Evolutionary conservation across 2,888 invertebrate species (phyloP).

Genomic region (Belgica antarctica): DNA sequence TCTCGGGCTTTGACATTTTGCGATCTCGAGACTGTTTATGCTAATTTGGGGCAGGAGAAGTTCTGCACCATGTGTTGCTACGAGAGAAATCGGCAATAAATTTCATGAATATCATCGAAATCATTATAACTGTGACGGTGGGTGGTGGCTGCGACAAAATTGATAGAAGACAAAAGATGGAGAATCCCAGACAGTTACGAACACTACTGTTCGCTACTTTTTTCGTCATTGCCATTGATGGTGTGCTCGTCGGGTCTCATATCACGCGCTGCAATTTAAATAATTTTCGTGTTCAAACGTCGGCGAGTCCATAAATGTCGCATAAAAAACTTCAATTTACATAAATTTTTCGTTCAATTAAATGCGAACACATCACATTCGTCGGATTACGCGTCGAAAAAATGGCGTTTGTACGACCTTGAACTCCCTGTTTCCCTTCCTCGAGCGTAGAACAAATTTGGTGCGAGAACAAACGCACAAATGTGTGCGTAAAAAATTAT

Average conservation of each 20-base stretch:
- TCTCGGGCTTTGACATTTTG: conserved; percentile 15
- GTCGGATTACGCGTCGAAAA: conserved; percentile 36
- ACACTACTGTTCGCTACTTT: neutral
- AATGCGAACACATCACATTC: neutral
- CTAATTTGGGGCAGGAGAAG: neutral
- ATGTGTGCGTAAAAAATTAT: neutral
- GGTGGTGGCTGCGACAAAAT: too few species aligned
- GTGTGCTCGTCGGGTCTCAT: neutral
- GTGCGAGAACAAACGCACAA: neutral
- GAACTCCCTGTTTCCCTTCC: conserved; percentile 29
- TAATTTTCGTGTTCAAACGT: neutral
- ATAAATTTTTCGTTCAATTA: conserved; percentile 13
- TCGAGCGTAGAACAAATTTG: neutral
- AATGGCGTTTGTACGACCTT: conserved; percentile 40
- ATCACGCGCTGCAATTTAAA: conserved; percentile 3
- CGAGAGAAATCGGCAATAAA: neutral
- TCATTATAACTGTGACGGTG: too few species aligned
- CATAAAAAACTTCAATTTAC: neutral
- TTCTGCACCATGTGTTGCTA: neutral
- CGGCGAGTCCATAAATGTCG: neutral
- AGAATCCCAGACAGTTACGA: neutral
- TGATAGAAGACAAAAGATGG: neutral
- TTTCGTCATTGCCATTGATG: neutral
- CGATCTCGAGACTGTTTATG: conserved; percentile 5
- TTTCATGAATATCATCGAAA: neutral